phyloP scores from a whole-genome alignment of 2,113 vertebrate genomes.

The Loxodonta africana region DNA sequence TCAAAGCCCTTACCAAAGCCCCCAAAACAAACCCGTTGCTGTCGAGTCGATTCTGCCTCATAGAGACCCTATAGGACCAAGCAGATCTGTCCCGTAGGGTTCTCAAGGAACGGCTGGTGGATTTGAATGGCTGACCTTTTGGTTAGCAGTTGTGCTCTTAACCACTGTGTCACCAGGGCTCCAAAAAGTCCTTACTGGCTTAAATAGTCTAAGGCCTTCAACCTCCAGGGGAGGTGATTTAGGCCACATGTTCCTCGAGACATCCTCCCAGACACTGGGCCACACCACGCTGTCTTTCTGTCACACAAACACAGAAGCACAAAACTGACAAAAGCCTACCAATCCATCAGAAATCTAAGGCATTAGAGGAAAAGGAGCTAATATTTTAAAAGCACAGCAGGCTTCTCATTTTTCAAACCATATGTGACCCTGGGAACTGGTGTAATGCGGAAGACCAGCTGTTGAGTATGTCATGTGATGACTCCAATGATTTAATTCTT shows the following conservation, averaged over 20 bases:
- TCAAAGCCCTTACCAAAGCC: background rate
- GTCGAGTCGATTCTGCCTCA: too few species aligned
- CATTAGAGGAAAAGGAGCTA: background rate
- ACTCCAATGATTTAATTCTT: background rate
- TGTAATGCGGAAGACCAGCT: background rate
- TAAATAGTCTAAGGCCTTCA: background rate
- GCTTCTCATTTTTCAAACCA: slow-evolving; percentile 25
- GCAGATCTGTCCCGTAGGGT: too few species aligned
- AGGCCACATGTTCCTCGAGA: background rate
- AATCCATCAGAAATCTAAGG: slow-evolving; percentile 44
- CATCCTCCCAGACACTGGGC: background rate
- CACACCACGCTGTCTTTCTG: background rate
- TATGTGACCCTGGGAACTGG: background rate
- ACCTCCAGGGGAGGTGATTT: background rate
- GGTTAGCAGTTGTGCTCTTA: too few species aligned
- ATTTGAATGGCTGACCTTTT: too few species aligned
- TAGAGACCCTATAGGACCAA: too few species aligned
- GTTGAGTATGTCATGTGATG: background rate
- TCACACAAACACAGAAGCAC: background rate
- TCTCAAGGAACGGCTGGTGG: too few species aligned
- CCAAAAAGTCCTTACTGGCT: background rate
- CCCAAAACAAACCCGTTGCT: too few species aligned
- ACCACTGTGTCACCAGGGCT: too few species aligned
- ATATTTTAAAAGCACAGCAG: background rate
- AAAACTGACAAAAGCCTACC: background rate